Evolutionary conservation across 2,797 vertebrate species (phyloP), one percentile per base, ranked within the genome.

Genomic region (Gobionotothen gibberifrons): DNA sequence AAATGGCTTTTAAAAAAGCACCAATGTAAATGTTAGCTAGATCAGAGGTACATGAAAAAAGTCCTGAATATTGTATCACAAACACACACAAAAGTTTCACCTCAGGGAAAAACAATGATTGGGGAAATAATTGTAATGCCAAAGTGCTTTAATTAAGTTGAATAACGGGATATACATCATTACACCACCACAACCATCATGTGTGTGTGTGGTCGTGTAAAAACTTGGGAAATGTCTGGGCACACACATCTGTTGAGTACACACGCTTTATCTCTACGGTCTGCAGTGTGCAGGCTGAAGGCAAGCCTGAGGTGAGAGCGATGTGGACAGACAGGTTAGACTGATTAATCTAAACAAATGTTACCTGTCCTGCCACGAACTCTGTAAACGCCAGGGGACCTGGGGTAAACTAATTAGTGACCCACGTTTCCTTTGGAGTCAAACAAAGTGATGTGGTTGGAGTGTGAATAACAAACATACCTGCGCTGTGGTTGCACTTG

Each of bases 301-400:
- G 14, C 40, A 51, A 22, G 9, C 44, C 17, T 1, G 5, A 51
- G 56, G 14, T 22, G 36, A 12, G 42, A 81, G 78, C 11, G 32
- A 87, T 79, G 84, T 42, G 64, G 88, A 48, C 85, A 36, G 78
- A 91, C 93, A 85, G 90, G 92, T 93, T 86, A 0, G 66, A 76
- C 89, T 0, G 56, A 89, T 73, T 77, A 63, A 26, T 42, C 32
- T 14, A 4, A 22, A 44, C 4, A 54, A 4, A 2, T 4, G 9
- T 15, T 9, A 32, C 21, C 26, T 61, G 36, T 4, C 32, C 71
- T 42, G n/a, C 19, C 16, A 2, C 3, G 5, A 43, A 10, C 29
- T 9, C 7, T 26, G 26, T 15, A 40, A 32, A 22, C 52, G 44
- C 6, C 13, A 0, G 32, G 12, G 40, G 19, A 40, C 3, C n/a